Evolutionary conservation across 2,888 invertebrate genomes (phyloP).

Genomic region (Bembecia ichneumoniformis): DNA sequence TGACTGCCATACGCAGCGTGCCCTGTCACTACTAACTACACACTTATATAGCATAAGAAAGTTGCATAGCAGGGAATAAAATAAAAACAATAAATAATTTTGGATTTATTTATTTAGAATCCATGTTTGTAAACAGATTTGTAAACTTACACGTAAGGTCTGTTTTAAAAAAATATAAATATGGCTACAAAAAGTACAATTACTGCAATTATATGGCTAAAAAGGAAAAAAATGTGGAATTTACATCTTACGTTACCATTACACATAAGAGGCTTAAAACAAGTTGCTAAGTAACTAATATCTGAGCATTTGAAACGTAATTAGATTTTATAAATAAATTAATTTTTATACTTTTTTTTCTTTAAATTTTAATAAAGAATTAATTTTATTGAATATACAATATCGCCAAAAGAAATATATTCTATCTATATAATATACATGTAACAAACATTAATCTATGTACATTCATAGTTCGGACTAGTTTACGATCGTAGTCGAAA

Average conservation of each 20-base stretch:
- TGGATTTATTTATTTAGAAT: slow-evolving; percentile 69
- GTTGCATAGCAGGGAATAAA: slow-evolving; percentile 1
- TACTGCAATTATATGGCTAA: slow-evolving; percentile 49
- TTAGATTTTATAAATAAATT: slow-evolving; percentile 53
- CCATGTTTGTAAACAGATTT: slow-evolving; percentile 65
- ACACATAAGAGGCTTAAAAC: neutral
- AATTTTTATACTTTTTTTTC: slow-evolving; percentile 37
- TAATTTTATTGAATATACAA: slow-evolving; percentile 57
- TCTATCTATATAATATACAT: slow-evolving; percentile 71
- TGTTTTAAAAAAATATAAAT: slow-evolving; percentile 67
- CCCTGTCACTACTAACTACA: too few relatives aligned
- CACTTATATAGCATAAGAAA: too few relatives aligned
- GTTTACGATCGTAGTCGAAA: slow-evolving; percentile 63
- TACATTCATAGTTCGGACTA: slow-evolving; percentile 70
- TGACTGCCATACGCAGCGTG: too few relatives aligned
- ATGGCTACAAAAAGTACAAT: slow-evolving; percentile 60
- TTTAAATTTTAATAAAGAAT: slow-evolving; percentile 48
- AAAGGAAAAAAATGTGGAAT: slow-evolving; percentile 32
- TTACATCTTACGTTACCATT: slow-evolving; percentile 39
- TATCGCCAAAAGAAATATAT: slow-evolving; percentile 64
- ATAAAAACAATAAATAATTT: slow-evolving; percentile 21
- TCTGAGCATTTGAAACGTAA: slow-evolving; percentile 53
- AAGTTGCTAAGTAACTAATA: slow-evolving; percentile 9
- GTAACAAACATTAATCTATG: slow-evolving; percentile 72
- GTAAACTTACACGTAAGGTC: slow-evolving; percentile 63